Evolutionary conservation across 1,140 invertebrate genomes (phyloP), one percentile per base, ranked within the genome.

Genomic region (Papilio aristodemus): DNA sequence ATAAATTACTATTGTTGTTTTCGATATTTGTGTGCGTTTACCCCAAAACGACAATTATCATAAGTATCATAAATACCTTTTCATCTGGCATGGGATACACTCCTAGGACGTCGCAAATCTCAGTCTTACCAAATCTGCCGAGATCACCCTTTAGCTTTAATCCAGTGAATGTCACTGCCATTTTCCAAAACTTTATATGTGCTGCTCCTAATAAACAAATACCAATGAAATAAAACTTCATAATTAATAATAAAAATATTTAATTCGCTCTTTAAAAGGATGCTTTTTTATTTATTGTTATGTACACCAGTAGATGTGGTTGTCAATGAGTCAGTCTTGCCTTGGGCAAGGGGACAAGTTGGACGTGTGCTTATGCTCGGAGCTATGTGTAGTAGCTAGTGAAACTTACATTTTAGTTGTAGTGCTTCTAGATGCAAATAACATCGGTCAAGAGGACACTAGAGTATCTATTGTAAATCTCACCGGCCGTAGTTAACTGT

Each of bases 131-230:
- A 92, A 98, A 98, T 83, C 95, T 93, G 5, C 97, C 97, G 17
- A 97, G 81, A 79, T 95, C 94, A 3, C 96, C 96, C 89, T 97
- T 95, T 1, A 98, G 89, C 86, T 98, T 98, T 0, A 98, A 85
- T 1, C 97, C 97, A 0, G 97, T 98, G 81, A 98, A 98, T 0
- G 97, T 98, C 74, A 94, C 83, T 0, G 95, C 95, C 94, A 98
- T 97, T 93, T 97, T 98, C 97, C 97, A 98, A 92, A 97, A 97
- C 92, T 96, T 97, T 67, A 98, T 97, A 83, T 98, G 97, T 57
- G 86, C 87, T 13, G 86, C 91, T 66, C 93, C 94, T 94, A 37
- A 59, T 36, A 59, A 59, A 36, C 14, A 50, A 50, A 50, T 19
- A 50, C 4, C 13, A 39, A 11, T 13, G 13, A 54, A 54, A 46